phyloP scores from a whole-genome alignment of 2,113 vertebrate genomes.

The Tringa solitaria region DNA sequence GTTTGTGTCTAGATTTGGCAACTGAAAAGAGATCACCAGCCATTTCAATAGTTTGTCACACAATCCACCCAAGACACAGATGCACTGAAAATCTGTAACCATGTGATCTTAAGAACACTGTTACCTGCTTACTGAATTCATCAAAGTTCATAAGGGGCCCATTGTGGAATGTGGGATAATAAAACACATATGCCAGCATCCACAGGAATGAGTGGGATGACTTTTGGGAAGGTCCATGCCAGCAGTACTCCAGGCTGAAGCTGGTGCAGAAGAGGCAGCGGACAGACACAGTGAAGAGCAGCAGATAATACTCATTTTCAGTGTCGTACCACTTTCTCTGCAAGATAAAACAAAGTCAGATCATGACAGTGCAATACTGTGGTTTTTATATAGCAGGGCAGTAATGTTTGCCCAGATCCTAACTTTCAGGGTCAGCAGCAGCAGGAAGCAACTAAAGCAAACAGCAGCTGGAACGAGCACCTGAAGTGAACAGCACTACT shows the following conservation, averaged over 20 bases:
- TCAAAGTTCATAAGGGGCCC: constrained; percentile 88
- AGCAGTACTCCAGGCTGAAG: constrained; percentile 89
- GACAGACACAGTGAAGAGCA: constrained; percentile 90
- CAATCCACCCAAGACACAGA: not conserved
- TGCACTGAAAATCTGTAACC: not conserved
- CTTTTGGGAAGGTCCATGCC: constrained; percentile 62
- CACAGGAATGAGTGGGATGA: constrained; percentile 75
- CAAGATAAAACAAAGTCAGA: not conserved
- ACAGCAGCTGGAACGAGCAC: not conserved
- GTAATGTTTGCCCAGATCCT: not conserved
- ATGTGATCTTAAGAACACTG: not conserved
- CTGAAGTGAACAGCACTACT: not conserved
- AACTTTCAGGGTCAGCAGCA: not conserved
- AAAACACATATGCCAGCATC: constrained; percentile 90
- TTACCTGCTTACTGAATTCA: constrained; percentile 87
- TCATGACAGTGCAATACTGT: not conserved
- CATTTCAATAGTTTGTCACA: not conserved
- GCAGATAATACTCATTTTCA: constrained; percentile 87
- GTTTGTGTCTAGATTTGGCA: not conserved
- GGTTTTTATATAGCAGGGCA: not conserved
- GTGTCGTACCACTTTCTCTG: constrained; percentile 90
- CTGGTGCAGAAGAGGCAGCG: constrained; percentile 91
- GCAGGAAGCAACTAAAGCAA: not conserved
- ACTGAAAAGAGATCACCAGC: not conserved
- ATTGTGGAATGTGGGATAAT: constrained; percentile 94